phyloP scores from a whole-genome alignment of 64 coral and sea anemone species.

The Montipora sp. region DNA sequence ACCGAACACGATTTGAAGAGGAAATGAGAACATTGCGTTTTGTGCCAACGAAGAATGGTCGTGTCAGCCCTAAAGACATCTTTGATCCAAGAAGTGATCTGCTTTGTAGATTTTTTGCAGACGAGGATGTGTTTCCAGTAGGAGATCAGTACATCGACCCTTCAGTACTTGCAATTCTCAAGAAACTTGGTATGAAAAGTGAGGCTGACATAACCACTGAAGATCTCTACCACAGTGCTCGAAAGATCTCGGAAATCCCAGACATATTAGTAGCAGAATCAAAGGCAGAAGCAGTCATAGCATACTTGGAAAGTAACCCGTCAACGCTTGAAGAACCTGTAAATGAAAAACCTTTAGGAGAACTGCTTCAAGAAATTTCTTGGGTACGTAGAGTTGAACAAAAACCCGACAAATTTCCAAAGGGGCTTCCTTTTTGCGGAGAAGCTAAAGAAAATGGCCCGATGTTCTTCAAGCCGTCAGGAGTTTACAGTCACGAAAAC shows the following conservation, averaged over 20 bases:
- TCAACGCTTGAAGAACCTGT: neutral
- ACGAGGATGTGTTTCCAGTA: conserved; percentile 29
- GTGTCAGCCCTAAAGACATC: neutral
- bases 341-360: neutral
- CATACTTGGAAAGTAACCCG: conserved; percentile 36
- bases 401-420: conserved; percentile 61
- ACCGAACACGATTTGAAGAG: neutral
- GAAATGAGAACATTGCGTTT: neutral
- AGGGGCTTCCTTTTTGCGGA: conserved; percentile 48
- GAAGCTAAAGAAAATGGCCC: neutral
- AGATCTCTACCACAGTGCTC: conserved; percentile 58
- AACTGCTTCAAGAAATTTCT: conserved; percentile 10
- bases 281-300: conserved; percentile 63
- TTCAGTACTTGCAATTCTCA: neutral
- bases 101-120: conserved; percentile 8
- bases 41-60: neutral
- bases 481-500: conserved; percentile 16
- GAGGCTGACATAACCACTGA: conserved; percentile 29
- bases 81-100: conserved; percentile 31
- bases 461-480: neutral
- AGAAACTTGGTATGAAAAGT: conserved; percentile 48
- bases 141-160: neutral
- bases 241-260: conserved; percentile 11
- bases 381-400: conserved; percentile 52
- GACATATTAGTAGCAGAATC: neutral